A percentile compares a stretch with the other conserved stretches of the same genome.
Conservation (phyloP, 1,140 invertebrate species). For the Phenacoccus solenopsis region DNA sequence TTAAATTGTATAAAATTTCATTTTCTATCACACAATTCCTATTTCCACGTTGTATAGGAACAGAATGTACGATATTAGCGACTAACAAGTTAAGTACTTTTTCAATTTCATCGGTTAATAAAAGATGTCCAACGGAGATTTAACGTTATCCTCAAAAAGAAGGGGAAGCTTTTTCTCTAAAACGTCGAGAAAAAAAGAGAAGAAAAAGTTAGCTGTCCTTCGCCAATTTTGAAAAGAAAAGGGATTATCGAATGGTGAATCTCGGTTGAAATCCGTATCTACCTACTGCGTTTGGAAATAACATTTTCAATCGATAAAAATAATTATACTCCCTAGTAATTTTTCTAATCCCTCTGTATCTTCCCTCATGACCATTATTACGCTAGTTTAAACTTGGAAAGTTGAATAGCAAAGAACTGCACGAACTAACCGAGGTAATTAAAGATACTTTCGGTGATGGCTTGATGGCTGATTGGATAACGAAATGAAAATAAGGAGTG, state of each 20-base stretch:
- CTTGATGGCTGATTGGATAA: no score
- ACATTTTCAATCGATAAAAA: constrained; percentile 3
- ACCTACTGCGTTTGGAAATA: neutral
- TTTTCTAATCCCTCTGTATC: neutral
- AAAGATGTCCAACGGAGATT: neutral
- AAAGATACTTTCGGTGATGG: no score
- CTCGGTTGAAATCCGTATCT: neutral
- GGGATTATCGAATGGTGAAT: neutral
- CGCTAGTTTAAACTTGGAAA: no score
- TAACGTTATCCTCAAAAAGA: neutral
- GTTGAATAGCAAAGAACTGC: no score
- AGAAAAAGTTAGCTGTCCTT: neutral
- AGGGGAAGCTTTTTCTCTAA: neutral
- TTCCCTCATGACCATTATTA: neutral
- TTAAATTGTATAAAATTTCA: neutral
- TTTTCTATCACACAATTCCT: neutral
- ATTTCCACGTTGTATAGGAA: neutral
- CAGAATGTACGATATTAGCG: neutral
- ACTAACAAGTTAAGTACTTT: neutral
- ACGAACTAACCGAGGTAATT: no score
- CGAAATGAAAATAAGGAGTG: no score
- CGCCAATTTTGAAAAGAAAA: neutral
- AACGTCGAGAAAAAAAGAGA: neutral
- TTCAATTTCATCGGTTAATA: neutral
- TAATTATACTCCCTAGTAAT: neutral